A percentile compares a stretch with the other conserved stretches of the same genome.
phyloP scores from a whole-genome alignment of 2,113 vertebrate species.

The Pangasianodon gigas region DNA sequence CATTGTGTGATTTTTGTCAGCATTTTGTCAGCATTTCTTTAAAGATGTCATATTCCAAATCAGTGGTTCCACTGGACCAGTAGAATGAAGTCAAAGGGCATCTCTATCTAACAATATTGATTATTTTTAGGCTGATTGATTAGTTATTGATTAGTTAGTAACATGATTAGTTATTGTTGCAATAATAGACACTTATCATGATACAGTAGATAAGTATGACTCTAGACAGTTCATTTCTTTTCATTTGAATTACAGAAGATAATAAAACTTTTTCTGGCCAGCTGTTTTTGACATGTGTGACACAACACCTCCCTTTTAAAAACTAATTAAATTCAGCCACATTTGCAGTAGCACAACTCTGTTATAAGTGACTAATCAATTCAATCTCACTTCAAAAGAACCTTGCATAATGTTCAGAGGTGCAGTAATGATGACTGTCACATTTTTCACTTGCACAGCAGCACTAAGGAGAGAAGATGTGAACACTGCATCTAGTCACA shows the following conservation, averaged over 20 bases:
- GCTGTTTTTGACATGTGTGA: neutral
- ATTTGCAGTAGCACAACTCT: neutral
- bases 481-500: neutral
- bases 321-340: neutral
- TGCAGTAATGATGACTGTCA: slow-evolving; percentile 11
- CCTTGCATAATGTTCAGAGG: slow-evolving; percentile 9
- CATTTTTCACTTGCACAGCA: neutral
- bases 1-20: neutral
- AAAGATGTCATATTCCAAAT: neutral
- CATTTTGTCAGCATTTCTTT: neutral
- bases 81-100: slow-evolving; percentile 25
- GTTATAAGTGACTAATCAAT: neutral
- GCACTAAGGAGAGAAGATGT: neutral
- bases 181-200: neutral
- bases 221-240: neutral
- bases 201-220: neutral
- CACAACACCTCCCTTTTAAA: neutral
- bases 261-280: neutral
- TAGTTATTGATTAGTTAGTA: neutral
- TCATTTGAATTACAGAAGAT: neutral
- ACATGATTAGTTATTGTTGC: neutral
- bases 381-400: slow-evolving; percentile 1
- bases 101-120: neutral
- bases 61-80: neutral
- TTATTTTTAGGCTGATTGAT: neutral